These are phyloP conservation scores for Melanotaenia boesemani DNA, from an alignment of 2,797 vertebrate species.

Conservation along the genomic window DNA sequence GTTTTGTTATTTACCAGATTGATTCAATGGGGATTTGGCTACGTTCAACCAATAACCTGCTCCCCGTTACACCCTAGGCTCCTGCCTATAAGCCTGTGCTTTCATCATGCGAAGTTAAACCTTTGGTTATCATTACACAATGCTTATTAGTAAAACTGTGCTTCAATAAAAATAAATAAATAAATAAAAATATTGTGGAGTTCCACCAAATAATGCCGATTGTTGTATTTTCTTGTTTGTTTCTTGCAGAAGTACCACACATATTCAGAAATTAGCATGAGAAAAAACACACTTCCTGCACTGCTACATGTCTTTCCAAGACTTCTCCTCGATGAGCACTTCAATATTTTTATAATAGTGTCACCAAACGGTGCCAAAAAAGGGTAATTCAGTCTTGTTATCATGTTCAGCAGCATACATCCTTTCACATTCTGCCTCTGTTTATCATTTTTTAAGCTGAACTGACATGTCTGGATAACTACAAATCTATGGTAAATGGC, in stretches of 20 bases:
- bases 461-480: conserved; percentile 4
- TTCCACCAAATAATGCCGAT: not conserved
- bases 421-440: not conserved
- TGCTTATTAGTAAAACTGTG: not conserved
- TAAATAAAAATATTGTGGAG: not conserved
- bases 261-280: not conserved
- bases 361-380: not conserved
- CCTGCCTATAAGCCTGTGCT: no score
- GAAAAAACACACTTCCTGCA: not conserved
- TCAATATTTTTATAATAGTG: not conserved
- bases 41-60: no score
- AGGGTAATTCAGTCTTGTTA: not conserved
- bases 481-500: conserved; percentile 32
- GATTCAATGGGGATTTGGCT: no score
- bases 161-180: not conserved
- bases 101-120: no score
- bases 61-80: no score
- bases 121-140: no score
- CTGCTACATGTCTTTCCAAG: not conserved
- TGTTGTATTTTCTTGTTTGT: not conserved
- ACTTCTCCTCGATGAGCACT: not conserved
- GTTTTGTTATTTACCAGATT: no score
- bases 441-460: conserved; percentile 8
- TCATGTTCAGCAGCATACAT: conserved; percentile 2
- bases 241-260: not conserved